A percentile compares a stretch with the other conserved stretches of the same genome.
phyloP scores from a whole-genome alignment of 2,888 invertebrate species.

The Notodonta dromedarius region DNA sequence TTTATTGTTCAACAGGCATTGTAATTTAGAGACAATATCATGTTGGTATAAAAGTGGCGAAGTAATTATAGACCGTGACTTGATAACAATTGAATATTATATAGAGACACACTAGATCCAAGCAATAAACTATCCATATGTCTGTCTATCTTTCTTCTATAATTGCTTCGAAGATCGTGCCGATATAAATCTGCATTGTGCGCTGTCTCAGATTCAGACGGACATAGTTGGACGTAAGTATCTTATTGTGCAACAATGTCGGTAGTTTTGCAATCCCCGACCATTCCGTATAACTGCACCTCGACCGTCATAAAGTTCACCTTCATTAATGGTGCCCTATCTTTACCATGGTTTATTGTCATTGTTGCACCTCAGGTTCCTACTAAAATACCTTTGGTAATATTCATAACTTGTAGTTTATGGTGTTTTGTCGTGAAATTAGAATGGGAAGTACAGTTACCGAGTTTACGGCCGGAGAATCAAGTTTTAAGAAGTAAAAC shows the following conservation, averaged over 20 bases:
- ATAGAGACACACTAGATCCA: background rate
- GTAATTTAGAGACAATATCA: too few species aligned
- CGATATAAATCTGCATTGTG: background rate
- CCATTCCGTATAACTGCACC: constrained; percentile 25
- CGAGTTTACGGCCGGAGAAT: background rate
- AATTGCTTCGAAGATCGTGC: background rate
- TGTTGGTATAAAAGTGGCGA: too few species aligned
- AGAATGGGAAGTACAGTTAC: background rate
- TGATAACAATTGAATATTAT: background rate
- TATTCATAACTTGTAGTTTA: constrained; percentile 35
- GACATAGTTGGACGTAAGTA: background rate
- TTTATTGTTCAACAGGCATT: too few species aligned
- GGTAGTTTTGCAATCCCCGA: constrained; percentile 24
- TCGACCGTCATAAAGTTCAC: constrained; percentile 46
- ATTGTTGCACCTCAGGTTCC: constrained; percentile 29
- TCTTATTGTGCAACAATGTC: constrained; percentile 21
- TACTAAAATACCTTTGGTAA: constrained; percentile 26
- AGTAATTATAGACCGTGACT: too few species aligned
- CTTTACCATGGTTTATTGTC: constrained; percentile 37
- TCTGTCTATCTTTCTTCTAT: background rate
- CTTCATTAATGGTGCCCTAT: constrained; percentile 43
- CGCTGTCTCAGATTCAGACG: background rate
- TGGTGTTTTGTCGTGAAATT: constrained; percentile 26
- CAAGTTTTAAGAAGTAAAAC: too few species aligned
- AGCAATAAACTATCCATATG: background rate